Evolutionary conservation across 2,888 invertebrate genomes (phyloP).

Genomic region (Bombylius discolor): DNA sequence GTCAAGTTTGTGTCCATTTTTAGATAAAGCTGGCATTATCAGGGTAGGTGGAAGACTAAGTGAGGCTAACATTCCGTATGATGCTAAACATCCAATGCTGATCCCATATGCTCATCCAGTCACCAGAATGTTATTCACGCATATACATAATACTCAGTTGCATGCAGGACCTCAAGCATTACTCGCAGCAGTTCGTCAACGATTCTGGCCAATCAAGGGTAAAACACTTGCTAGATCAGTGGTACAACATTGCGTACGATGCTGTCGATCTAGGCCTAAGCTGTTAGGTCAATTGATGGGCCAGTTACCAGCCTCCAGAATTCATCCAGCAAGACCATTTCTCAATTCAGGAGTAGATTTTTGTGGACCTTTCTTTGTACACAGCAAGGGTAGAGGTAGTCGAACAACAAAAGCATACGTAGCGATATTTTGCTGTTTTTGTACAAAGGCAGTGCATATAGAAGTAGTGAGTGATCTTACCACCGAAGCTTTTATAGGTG

Average conservation of each 20-base stretch:
- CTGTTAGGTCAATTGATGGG: constrained; percentile 1
- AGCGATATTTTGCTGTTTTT: constrained; percentile 3
- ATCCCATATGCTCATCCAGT: too few relatives aligned
- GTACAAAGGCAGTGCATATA: constrained; percentile 1
- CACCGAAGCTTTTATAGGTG: constrained; percentile 5
- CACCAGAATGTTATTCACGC: too few relatives aligned
- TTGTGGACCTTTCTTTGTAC: neutral
- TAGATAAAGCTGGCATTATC: too few relatives aligned
- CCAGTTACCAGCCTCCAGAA: constrained; percentile 4
- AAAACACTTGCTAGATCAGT: neutral
- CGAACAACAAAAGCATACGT: neutral
- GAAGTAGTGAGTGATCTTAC: constrained; percentile 3
- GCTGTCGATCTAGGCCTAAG: neutral
- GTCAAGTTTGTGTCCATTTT: too few relatives aligned
- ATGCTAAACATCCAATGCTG: too few relatives aligned
- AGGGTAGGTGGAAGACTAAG: too few relatives aligned
- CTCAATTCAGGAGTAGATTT: constrained; percentile 3
- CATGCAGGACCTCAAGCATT: too few relatives aligned
- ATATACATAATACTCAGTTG: too few relatives aligned
- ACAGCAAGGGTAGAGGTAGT: too few relatives aligned
- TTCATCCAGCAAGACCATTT: constrained; percentile 5
- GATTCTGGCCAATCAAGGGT: neutral
- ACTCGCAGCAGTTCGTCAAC: too few relatives aligned
- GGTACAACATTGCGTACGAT: neutral
- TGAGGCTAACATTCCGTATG: too few relatives aligned